Evolutionary conservation across 2,797 vertebrate genomes (phyloP), one percentile per base, ranked within the genome.

Genomic region (Argyrosomus regius): DNA sequence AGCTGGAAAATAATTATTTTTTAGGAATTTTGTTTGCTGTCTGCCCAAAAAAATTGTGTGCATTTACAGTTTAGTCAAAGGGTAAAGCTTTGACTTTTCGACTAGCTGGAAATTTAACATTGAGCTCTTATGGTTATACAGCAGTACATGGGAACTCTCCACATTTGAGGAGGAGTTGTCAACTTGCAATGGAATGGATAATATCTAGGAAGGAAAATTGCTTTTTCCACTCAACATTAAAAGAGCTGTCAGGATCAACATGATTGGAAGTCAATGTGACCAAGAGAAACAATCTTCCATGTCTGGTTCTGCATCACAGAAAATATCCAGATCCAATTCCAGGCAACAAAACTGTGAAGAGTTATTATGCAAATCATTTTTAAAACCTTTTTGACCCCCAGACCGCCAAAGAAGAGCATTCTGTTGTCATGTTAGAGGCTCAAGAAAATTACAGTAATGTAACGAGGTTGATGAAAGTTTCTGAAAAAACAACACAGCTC

Each of bases 301-400:
- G 60, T 75, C 70, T 86, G 72, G 24, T 78, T 78, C 24, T 74
- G 57, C 65, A 67, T 84, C 73, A 66, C 49, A 80, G 62, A 56
- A 68, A 81, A 82, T 58, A 78, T 72, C 72, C 74, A 72, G 73
- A 81, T 75, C 60, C 39, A 65, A 65, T 79, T 87, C 74, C 73
- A 82, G 72, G 56, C 53, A 72, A 72, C 66, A 86, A 83, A 53
- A 50, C 61, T 66, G 56, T 61, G 66, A 84, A 59, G 72, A 70
- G 53, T 78, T 45, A 83, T 80, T 75, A 83, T 84, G 80, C 63
- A 86, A 79, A 87, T 86, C 41, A 26, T 35, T 82, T 71, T 64
- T 11, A 64, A 84, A 46, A 67, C 26, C 77, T 62, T 67, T 66
- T 57, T 78, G 52, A 84, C 72, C 57, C 39, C 14, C 3, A 9